Conservation (phyloP, 2,113 vertebrate genomes). For the Crypturellus undulatus region DNA sequence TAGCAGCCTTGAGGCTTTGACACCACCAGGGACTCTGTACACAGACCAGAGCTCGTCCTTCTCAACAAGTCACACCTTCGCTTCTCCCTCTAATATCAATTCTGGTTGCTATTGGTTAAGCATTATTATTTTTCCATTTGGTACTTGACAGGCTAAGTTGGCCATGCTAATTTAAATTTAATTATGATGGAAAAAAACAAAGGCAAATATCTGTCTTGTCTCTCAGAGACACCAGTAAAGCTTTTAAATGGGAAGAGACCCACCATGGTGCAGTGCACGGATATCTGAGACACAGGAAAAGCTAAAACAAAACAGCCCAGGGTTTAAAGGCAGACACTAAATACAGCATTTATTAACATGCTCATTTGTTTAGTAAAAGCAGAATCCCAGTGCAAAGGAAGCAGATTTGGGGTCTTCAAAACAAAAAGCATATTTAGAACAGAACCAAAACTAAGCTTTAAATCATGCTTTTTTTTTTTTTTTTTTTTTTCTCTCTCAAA, state of each 20-base stretch:
- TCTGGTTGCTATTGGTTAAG: not conserved
- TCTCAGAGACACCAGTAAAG: not conserved
- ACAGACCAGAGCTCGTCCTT: not conserved
- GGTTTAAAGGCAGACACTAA: not conserved
- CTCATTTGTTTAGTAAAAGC: slow-evolving; percentile 50
- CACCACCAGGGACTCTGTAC: not conserved
- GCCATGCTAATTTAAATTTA: not conserved
- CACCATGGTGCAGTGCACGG: not conserved
- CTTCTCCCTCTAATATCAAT: not conserved
- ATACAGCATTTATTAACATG: slow-evolving; percentile 51
- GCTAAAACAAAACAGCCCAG: slow-evolving; percentile 5
- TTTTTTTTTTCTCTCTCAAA: not conserved
- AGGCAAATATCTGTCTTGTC: not conserved
- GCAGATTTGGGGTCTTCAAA: slow-evolving; percentile 19
- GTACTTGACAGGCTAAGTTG: not conserved
- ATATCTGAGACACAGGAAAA: not conserved
- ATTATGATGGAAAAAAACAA: not conserved
- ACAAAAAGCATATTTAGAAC: slow-evolving; percentile 42
- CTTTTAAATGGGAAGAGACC: not conserved
- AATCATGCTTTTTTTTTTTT: not conserved
- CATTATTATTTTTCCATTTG: not conserved
- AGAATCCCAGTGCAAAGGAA: slow-evolving; percentile 55
- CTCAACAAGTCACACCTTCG: slow-evolving; percentile 1
- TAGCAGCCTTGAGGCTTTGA: not conserved
- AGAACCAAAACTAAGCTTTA: not conserved